Evolutionary conservation across 1,140 invertebrate species (phyloP), one percentile per base, ranked within the genome.

Genomic region (Muscidifurax raptorellus): DNA sequence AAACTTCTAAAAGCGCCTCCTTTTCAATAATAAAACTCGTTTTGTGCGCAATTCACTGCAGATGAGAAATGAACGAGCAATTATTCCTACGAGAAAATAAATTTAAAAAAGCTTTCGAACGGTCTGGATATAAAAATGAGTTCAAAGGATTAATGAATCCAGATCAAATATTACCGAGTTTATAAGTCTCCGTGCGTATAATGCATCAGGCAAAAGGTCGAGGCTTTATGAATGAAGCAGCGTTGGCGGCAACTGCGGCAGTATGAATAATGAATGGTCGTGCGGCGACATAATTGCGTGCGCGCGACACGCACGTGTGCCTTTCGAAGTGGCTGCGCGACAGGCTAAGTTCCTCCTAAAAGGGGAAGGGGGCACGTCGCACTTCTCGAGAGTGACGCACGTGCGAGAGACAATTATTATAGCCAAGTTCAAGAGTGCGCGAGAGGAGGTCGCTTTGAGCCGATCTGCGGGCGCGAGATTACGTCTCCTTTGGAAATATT

Each of bases 401-500:
- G 0, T 9, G 36, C 2, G 67, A 0, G 40, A 25, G 47, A 78
- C 28, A 78, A 30, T 78, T 78, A 78, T 36, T 64, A 40, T 40
- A 78, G 76, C 32, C 76, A 64, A 78, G 76, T 76, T 76, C 74
- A 75, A 44, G 72, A 74, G 71, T 36, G 13, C 32, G n/a, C n/a
- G n/a, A n/a, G n/a, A 75, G n/a, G 6, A n/a, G 40, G 5, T 59
- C 22, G 52, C 52, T 59, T 59, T 59, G 52, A 59, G 52, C 18
- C 52, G 22, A n/a, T 59, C 15, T 22, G 22, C 52, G 18, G 4
- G 52, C 52, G 52, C 52, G 52, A 59, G 3, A 59, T 59, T 59
- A n/a, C 22, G 52, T 59, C 22, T 59, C 22, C 52, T 59, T 59
- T 59, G 52, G 52, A 59, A 59, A 59, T 59, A 59, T 59, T 59